Percentiles rank a stretch among this genome's conserved stretches.
Evolutionary conservation across 2,113 vertebrate genomes (phyloP).

Genomic region (Petaurus breviceps): DNA sequence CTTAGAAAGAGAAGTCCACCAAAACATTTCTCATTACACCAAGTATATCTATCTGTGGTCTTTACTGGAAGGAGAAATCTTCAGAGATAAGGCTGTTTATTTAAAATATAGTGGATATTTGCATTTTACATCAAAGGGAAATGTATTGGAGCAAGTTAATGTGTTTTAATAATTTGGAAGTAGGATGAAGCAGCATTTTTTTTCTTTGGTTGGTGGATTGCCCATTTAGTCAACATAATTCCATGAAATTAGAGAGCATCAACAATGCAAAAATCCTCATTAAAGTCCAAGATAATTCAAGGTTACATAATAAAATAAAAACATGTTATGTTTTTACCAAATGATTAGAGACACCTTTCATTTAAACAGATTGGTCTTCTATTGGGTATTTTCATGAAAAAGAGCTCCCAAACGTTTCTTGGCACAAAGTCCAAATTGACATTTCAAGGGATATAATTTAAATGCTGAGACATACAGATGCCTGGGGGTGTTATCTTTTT

Average conservation of each 20-base stretch:
- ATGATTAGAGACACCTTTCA: constrained; percentile 89
- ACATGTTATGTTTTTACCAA: constrained; percentile 83
- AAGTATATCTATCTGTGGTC: not conserved
- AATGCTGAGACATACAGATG: constrained; percentile 88
- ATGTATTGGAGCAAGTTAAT: constrained; percentile 61
- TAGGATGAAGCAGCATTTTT: constrained; percentile 54
- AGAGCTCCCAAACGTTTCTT: constrained; percentile 84
- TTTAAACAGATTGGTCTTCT: constrained; percentile 88
- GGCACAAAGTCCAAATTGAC: constrained; percentile 87
- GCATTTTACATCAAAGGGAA: constrained; percentile 63
- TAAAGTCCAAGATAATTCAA: constrained; percentile 85
- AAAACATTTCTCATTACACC: constrained; percentile 31
- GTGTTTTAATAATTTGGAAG: constrained; percentile 75
- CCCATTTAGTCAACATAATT: constrained; percentile 78
- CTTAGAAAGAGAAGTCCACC: constrained; percentile 43
- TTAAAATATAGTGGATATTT: constrained; percentile 2
- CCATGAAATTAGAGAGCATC: constrained; percentile 80
- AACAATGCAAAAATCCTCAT: constrained; percentile 81
- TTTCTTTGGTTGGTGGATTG: constrained; percentile 56
- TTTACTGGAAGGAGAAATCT: constrained; percentile 31
- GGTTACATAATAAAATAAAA: constrained; percentile 86
- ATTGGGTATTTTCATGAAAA: constrained; percentile 85
- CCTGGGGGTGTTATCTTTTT: constrained; percentile 87
- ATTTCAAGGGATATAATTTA: constrained; percentile 88
- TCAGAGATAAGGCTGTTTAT: constrained; percentile 46